A percentile compares a stretch with the other conserved stretches of the same genome.
These are phyloP conservation scores for Himantopus leucocephalus DNA, from an alignment of 2,113 vertebrate species.

Conservation along the genomic window DNA sequence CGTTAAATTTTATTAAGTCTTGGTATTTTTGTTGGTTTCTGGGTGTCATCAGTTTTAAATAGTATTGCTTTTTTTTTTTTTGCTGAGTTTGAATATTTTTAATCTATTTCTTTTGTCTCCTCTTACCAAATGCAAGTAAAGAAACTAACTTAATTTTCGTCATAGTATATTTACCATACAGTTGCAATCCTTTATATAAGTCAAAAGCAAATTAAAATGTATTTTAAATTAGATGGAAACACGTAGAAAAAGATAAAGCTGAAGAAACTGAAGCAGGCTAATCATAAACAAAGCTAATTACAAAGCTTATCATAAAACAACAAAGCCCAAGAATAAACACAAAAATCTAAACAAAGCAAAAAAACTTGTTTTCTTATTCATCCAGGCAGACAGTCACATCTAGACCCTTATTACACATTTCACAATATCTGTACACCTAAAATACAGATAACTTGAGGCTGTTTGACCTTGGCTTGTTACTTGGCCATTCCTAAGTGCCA, in stretches of 20 bases:
- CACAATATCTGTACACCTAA: background rate
- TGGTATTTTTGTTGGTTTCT: background rate
- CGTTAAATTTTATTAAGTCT: background rate
- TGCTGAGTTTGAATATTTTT: background rate
- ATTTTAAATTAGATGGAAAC: background rate
- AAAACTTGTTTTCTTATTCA: background rate
- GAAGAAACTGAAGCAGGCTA: background rate
- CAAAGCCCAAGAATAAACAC: background rate
- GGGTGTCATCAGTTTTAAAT: slow-evolving; percentile 1
- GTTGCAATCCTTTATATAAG: background rate
- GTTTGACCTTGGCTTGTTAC: background rate
- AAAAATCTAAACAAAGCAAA: background rate
- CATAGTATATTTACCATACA: background rate
- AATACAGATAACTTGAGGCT: background rate
- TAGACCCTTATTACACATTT: background rate
- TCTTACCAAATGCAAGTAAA: background rate
- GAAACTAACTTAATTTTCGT: background rate
- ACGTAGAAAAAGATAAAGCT: background rate
- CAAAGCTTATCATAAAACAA: background rate
- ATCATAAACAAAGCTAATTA: background rate
- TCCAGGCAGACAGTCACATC: background rate
- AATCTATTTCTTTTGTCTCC: background rate
- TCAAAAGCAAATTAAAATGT: background rate
- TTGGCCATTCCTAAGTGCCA: background rate
- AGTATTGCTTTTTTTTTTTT: background rate